These are phyloP conservation scores for Calliopsis andreniformis DNA, from an alignment of 1,140 invertebrate genomes.

Conservation along the genomic window DNA sequence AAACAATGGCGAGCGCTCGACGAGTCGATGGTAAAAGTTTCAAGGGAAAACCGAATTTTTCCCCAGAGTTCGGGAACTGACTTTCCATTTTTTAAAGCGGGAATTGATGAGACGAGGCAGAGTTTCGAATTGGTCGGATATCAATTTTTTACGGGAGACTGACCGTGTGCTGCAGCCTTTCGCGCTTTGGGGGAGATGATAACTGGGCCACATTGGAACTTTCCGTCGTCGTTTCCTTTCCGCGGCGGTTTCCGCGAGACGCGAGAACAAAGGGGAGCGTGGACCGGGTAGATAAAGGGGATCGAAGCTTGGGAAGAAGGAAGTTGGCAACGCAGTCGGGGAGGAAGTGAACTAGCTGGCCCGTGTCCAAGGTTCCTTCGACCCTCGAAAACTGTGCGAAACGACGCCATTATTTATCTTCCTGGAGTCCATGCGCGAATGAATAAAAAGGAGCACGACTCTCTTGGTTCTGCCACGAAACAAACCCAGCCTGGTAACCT, in stretches of 20 bases:
- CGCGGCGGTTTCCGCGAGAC: conserved; percentile 7
- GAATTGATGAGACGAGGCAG: too few species aligned
- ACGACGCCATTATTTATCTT: conserved; percentile 34
- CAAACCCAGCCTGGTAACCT: too few species aligned
- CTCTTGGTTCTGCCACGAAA: too few species aligned
- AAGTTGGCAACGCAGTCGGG: conserved; percentile 7
- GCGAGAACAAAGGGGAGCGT: conserved; percentile 31
- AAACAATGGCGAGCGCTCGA: too few species aligned
- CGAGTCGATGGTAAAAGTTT: too few species aligned
- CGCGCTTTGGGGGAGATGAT: not conserved
- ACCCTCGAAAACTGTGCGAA: conserved; percentile 11
- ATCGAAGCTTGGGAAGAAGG: not conserved
- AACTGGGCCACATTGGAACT: conserved; percentile 22
- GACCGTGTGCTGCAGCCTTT: not conserved
- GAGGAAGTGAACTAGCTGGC: conserved; percentile 9
- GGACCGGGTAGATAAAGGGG: conserved; percentile 15
- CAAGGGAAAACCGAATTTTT: too few species aligned
- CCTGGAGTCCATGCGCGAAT: not conserved
- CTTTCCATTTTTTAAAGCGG: too few species aligned
- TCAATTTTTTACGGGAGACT: not conserved
- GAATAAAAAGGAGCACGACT: not conserved
- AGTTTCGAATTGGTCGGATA: not conserved
- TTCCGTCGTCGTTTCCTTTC: conserved; percentile 28
- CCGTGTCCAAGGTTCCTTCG: conserved; percentile 37
- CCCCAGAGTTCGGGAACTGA: too few species aligned